Conservation (phyloP, 2,113 vertebrate genomes). For the western clawed frog (Xenopus tropicalis) region UCB_Xtro_10.0 CM004450.2:101790001-101790500, state of each 20-base stretch:
- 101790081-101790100: too few species aligned
- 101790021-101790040: too few species aligned
- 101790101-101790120: too few species aligned
- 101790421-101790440: not conserved
- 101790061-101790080: too few species aligned
- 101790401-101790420: not conserved
- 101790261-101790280: not conserved
- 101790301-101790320: slow-evolving; percentile 2
- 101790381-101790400: slow-evolving; percentile 3
- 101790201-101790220: slow-evolving; percentile 12
- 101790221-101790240: not conserved
- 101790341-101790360: slow-evolving; percentile 14
- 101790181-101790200: not conserved
- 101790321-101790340: not conserved
- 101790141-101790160: too few species aligned
- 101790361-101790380: not conserved
- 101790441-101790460: not conserved
- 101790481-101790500: not conserved
- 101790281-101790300: not conserved
- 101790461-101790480: not conserved
- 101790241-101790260: not conserved
- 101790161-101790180: not conserved
- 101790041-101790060: too few species aligned
- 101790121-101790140: too few species aligned
- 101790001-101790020: too few species aligned